Percentiles rank a stretch among this genome's conserved stretches.
phyloP scores from a whole-genome alignment of 2,797 vertebrate genomes.

The Myotis daubentonii region DNA sequence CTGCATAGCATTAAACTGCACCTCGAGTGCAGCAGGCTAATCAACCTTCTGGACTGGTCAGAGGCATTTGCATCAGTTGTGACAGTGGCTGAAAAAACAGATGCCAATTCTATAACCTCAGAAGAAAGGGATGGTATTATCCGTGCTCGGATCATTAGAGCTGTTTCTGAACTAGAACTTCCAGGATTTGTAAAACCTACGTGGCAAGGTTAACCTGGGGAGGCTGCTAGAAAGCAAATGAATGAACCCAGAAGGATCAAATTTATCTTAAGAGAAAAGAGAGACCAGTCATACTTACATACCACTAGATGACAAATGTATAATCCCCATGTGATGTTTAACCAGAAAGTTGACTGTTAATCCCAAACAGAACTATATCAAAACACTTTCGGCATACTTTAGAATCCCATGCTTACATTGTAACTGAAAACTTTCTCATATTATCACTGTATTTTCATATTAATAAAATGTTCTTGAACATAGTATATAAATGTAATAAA shows the following conservation, averaged over 20 bases:
- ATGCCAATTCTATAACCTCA: conserved; percentile 84
- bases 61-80: conserved; percentile 96
- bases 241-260: neutral
- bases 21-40: conserved; percentile 95
- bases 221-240: conserved; percentile 87
- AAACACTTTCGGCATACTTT: neutral
- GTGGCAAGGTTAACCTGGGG: conserved; percentile 98
- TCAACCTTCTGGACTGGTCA: conserved; percentile 98
- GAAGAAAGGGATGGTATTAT: conserved; percentile 92
- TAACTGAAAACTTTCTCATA: neutral
- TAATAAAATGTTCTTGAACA: conserved; percentile 21
- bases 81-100: conserved; percentile 88
- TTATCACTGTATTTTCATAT: neutral
- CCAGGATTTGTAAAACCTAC: conserved; percentile 96
- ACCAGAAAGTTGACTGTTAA: conserved; percentile 20
- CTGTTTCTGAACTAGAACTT: conserved; percentile 96
- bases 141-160: conserved; percentile 96
- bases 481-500: conserved; percentile 9
- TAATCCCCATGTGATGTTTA: neutral
- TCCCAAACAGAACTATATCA: neutral
- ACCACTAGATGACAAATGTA: neutral
- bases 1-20: conserved; percentile 96
- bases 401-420: neutral
- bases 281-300: neutral
- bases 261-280: neutral